Base-by-base conservation (phyloP, 1,140 invertebrate species). In the Drosophila pallidifrons region DNA sequence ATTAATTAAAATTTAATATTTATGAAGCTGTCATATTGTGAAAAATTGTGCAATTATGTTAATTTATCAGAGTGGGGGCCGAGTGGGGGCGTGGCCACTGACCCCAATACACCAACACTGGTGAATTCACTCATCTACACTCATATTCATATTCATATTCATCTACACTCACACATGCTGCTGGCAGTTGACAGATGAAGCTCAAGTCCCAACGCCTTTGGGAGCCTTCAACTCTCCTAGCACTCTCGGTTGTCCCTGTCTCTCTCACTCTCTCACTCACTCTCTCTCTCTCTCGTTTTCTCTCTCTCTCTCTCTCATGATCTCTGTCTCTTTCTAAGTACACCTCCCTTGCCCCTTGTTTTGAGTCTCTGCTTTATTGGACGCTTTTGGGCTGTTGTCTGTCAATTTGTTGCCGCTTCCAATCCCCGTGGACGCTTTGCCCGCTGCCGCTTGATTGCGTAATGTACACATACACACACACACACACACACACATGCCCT, bases 1-100 rank as follows among this genome's bases (percentile, higher is more conserved):
- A 89, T 88, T 88, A 88, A 88, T 88, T 83, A 75, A 89, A 81
- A 81, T 89, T 73, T 47, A 78, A 75, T 83, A 89, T 88, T 88
- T 73, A 89, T 88, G 51, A 78, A 77, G 65, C 74, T 75, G 77
- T 83, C 80, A 77, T 61, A 81, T 72, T 55, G 41, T 55, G 68
- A 72, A 87, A 87, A 80, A 83, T 59, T 63, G 58, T 59, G 47
- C 66, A 80, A 72, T 82, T 69, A 71, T 76, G 66, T 72, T 80
- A 77, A 80, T 88, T 77, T 80, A 70, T 57, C 55, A 69, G 51
- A 25, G 13, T 43, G 47, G 8, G 8, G 20, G 20, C 2, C 20
- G 3, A 25, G 15, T 25, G 20, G 20, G 20, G 20, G 25, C 2
- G 11, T 43, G 8, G 47, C 32, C 30, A 30, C 10, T 52, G 51